Base-by-base conservation (phyloP, 2,797 vertebrate species). In the Microchirus variegatus region DNA sequence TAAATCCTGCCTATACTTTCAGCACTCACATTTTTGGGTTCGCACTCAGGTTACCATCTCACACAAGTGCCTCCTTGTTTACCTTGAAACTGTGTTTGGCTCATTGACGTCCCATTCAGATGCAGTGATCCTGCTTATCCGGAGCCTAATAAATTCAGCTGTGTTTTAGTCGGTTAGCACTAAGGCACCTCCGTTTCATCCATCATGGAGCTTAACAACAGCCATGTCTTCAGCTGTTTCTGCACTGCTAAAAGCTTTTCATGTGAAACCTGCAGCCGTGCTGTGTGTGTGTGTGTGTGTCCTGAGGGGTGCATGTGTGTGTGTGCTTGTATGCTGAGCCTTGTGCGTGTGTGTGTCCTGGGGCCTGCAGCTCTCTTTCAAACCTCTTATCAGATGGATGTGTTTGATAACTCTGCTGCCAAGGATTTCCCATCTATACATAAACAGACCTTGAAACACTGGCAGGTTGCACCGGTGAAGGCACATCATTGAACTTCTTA, bases 101-200 rank as follows among this genome's bases (percentile, higher is more conserved):
- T 94, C 93, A 91, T 89, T 95, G 94, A 93, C 90, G 90, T 94
- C 92, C 90, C 92, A 94, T 96, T 95, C 93, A 92, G 93, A 85
- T 91, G 89, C 81, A 79, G 88, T 92, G 95, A 95, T 93, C 93
- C 88, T 90, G 91, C 94, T 94, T 94, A 95, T 92, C 93, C 88
- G 89, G 82, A 89, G 43, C 44, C 93, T 92, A 93, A 96, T 94
- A 94, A 94, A 95, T 95, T 93, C 86, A 94, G 91, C 94, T 90
- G 89, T 80, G 86, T 94, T 93, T 91, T 87, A 92, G 91, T 83
- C 86, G 42, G 62, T 87, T 94, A 94, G 93, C 93, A 91, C 94
- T 94, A 94, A 94, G 94, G 95, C 93, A 94, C 88, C 90, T 90
- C 80, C 68, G 83, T 90, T 91, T 94, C 93, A 92, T 96, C 93